Evolutionary conservation across 2,888 invertebrate genomes (phyloP), one percentile per base, ranked within the genome.

Genomic region (Diplolepis rosae): DNA sequence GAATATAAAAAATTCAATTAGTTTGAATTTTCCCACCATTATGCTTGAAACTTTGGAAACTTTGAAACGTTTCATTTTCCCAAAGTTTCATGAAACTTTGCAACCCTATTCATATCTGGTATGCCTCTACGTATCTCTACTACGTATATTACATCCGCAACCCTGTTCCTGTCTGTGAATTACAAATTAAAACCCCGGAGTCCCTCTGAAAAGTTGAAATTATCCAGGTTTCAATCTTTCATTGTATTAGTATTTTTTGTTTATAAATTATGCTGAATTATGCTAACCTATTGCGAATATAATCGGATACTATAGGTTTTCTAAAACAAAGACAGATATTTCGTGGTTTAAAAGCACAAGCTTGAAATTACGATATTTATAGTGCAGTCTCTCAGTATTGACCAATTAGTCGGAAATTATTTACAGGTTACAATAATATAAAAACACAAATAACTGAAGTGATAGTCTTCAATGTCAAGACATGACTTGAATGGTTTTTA

Each of bases 231-330:
- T 39, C n/a, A 24, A 61, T 56, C 56, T 39, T 61, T 61, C 56
- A 22, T 61, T 39, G 24, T 22, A 56, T 35, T 61, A 61, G n/a
- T n/a, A n/a, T 24, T 61, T 24, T 35, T 56, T 56, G 56, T 61
- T 61, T 61, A 61, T 61, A 61, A 61, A 39, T 39, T 13, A 22
- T 35, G 13, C 11, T 61, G 35, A 61, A 39, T 39, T 13, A 22
- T 35, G 13, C 11, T 39, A 39, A 61, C 39, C 35, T 61, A 32
- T 27, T 22, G 4, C 13, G n/a, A 61, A 39, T 1, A 6, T 24
- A 35, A 11, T 35, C 22, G 18, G 4, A 15, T 18, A 15, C 6
- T 24, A 6, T 18, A 24, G 22, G 22, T 39, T 39, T 39, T n/a
- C 24, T n/a, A 18, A 32, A 61, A 61, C 13, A 1, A 35, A 30